phyloP scores from a whole-genome alignment of 2,888 invertebrate genomes.

The Thymelicus acteon region DNA sequence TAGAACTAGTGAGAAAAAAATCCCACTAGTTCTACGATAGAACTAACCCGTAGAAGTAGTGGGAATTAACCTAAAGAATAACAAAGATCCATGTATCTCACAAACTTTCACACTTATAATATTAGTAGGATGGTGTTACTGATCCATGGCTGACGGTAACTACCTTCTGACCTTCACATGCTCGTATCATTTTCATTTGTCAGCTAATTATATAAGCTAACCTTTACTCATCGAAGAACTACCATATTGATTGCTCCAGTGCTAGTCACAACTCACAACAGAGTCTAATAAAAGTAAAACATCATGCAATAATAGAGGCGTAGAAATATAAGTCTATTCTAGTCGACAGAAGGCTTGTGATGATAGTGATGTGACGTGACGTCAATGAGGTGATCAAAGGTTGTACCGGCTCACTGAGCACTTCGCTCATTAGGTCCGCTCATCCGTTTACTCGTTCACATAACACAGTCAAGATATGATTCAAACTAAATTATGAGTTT shows the following conservation, averaged over 20 bases:
- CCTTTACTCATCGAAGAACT: too few relatives aligned
- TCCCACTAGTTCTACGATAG: too few relatives aligned
- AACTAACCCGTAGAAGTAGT: too few relatives aligned
- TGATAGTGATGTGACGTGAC: conserved; percentile 2
- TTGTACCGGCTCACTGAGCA: conserved; percentile 10
- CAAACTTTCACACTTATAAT: too few relatives aligned
- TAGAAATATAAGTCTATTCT: background rate
- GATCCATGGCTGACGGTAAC: too few relatives aligned
- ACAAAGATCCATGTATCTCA: too few relatives aligned
- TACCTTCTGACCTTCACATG: too few relatives aligned
- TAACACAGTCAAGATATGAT: background rate
- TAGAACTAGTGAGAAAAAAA: too few relatives aligned
- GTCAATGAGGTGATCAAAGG: conserved; percentile 9
- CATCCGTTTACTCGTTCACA: background rate
- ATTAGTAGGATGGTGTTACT: too few relatives aligned
- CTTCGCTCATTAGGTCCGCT: background rate
- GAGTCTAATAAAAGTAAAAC: conserved; percentile 1
- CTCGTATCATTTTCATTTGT: too few relatives aligned
- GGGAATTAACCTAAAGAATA: too few relatives aligned
- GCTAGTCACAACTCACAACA: conserved; percentile 8
- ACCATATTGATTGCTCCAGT: background rate
- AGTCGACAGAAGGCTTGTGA: background rate
- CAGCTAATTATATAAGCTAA: too few relatives aligned
- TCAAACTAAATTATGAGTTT: background rate
- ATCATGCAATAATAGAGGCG: background rate